A percentile compares a stretch with the other conserved stretches of the same genome.
Evolutionary conservation across 2,113 vertebrate species (phyloP).

Genomic region (Ammodytes dubius): DNA sequence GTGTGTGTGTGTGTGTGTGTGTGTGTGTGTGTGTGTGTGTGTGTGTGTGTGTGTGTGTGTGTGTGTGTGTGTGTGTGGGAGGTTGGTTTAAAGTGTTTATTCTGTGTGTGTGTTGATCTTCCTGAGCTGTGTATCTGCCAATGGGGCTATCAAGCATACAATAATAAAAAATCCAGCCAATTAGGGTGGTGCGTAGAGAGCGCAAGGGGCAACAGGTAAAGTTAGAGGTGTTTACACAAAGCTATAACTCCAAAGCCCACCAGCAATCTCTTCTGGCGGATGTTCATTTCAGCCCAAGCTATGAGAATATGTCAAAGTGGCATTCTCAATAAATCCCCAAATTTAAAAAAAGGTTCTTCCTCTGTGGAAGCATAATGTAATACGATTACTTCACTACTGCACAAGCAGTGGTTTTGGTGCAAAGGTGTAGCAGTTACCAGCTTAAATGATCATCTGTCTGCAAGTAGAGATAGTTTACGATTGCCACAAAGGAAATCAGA

Average conservation of each 20-base stretch:
- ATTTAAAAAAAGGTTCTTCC: background rate
- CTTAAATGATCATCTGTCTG: background rate
- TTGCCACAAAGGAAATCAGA: slow-evolving; percentile 1
- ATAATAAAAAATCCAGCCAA: slow-evolving; percentile 30
- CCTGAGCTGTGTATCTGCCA: slow-evolving; percentile 28
- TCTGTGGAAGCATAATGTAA: background rate
- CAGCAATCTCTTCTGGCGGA: background rate
- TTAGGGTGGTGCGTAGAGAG: slow-evolving; percentile 31
- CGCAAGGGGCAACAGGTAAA: background rate
- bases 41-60: slow-evolving; percentile 1
- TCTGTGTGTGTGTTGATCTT: slow-evolving; percentile 46
- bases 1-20: too few relatives aligned
- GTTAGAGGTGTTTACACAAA: slow-evolving; percentile 7
- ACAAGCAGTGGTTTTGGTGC: background rate
- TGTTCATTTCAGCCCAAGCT: background rate
- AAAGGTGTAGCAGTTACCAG: background rate
- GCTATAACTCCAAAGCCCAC: slow-evolving; percentile 9
- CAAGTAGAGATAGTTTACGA: background rate
- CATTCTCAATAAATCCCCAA: background rate
- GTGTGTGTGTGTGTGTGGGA: slow-evolving; percentile 23
- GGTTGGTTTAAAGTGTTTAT: slow-evolving; percentile 42
- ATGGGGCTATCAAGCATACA: slow-evolving; percentile 25
- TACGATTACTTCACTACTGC: background rate
- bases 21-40: slow-evolving; percentile 27
- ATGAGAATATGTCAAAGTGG: background rate